Conservation (phyloP, 2,888 invertebrate genomes). For the Nineta flava region DNA sequence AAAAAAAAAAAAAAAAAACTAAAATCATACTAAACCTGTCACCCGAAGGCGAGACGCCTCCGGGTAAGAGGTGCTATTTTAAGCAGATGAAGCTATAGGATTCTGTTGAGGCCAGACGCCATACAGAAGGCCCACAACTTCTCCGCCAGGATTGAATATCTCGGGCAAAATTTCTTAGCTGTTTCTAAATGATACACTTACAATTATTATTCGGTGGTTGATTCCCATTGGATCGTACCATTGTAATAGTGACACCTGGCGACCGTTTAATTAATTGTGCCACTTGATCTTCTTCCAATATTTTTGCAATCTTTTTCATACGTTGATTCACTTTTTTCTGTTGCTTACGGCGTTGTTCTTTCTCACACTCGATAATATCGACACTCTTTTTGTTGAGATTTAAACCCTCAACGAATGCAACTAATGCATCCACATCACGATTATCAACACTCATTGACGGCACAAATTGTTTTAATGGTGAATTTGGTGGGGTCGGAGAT, state of each 20-base stretch:
- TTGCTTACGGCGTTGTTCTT: background rate
- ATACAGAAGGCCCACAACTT: no score
- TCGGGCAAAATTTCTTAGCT: no score
- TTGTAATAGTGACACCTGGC: slow-evolving; percentile 1
- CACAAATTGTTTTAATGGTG: background rate
- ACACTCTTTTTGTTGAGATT: background rate
- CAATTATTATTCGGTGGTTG: no score
- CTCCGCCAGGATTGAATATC: no score
- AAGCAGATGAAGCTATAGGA: no score
- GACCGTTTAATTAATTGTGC: background rate
- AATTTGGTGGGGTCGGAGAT: background rate
- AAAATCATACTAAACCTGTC: no score
- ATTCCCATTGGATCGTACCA: background rate
- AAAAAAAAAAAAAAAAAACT: no score
- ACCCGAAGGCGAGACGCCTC: no score
- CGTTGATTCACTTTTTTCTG: slow-evolving; percentile 1
- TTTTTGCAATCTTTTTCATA: background rate
- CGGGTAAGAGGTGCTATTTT: no score
- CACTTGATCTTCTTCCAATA: background rate
- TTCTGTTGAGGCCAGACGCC: no score
- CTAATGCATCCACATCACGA: background rate
- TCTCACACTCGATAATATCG: background rate
- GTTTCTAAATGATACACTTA: no score
- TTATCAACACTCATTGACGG: background rate
- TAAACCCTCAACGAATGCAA: background rate